Base-by-base conservation (phyloP, 2,113 vertebrate genomes). In the Hippocampus comes region DNA sequence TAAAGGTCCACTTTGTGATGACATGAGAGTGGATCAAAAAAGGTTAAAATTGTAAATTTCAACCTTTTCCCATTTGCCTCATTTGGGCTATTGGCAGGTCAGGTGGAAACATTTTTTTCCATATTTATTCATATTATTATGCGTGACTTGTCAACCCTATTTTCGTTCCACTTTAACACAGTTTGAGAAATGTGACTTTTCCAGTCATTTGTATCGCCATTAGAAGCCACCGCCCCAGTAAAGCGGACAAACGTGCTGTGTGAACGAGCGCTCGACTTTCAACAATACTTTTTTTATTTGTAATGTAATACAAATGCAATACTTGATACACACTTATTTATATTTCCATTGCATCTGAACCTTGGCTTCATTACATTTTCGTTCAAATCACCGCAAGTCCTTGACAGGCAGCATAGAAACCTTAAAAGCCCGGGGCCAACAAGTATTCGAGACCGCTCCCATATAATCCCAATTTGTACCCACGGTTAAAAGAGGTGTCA, bases 401-500 rank as follows among this genome's bases (percentile, higher is more conserved):
- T 38, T 2, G 2, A 30, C 11, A 30, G 18, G 34, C 59, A 5
- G 5, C 4, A 34, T 60, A 3, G 23, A 27, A 27, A 59, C 18
- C 15, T 21, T 51, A 8, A 20, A 21, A 8, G 49, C 49, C 15
- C 17, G 7, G 9, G 53, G n/a, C 53, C 53, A 56, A 23, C 53
- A 56, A 56, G 53, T 56, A 23, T 56, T 2, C 10, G 53, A 9
- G 53, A 56, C 53, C 21, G 21, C 53, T 0, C 9, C 49, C 20
- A 53, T 53, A 21, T 21, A 53, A 43, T 63, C 43, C 38, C 14
- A 65, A 8, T 25, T 57, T 27, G 70, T 38, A 11, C 64, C 67
- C 72, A 71, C 66, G 25, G 64, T 66, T 68, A 53, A 68, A 74
- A 65, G 49, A 72, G 34, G 57, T 74, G 66, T 74, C 57, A 21